phyloP scores from a whole-genome alignment of 2,888 invertebrate genomes.

The Drosophila gaucha region DNA sequence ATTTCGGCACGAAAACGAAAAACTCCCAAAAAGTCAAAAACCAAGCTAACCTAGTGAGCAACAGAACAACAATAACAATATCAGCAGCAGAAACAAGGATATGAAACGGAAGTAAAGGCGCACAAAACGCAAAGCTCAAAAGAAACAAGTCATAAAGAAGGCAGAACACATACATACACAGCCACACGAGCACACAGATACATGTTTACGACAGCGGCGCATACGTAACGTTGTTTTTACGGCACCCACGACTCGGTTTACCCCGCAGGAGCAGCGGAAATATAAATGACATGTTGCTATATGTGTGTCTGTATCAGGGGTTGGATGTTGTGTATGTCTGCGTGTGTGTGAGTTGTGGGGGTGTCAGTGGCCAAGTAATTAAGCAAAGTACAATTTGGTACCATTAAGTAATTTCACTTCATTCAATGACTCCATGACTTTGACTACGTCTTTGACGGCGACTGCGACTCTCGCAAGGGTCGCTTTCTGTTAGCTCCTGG shows the following conservation, averaged over 20 bases:
- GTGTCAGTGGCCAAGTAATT: slow-evolving; percentile 80
- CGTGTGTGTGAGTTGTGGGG: slow-evolving; percentile 14
- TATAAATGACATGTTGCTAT: slow-evolving; percentile 60
- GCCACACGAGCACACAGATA: slow-evolving; percentile 22
- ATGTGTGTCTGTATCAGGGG: neutral
- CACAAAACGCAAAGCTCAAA: slow-evolving; percentile 59
- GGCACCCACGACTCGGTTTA: slow-evolving; percentile 67
- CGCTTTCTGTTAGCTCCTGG: slow-evolving; percentile 7
- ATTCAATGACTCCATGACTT: slow-evolving; percentile 66
- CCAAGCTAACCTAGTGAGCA: slow-evolving; percentile 27
- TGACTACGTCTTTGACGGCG: slow-evolving; percentile 19
- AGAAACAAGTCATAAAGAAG: slow-evolving; percentile 71
- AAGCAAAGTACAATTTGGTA: slow-evolving; percentile 82
- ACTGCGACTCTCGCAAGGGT: neutral
- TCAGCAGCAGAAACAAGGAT: slow-evolving; percentile 11
- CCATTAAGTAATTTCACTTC: slow-evolving; percentile 80
- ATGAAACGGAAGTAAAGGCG: slow-evolving; percentile 42
- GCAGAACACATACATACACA: slow-evolving; percentile 25
- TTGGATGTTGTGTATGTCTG: slow-evolving; percentile 2
- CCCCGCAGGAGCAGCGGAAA: slow-evolving; percentile 12
- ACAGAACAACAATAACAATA: slow-evolving; percentile 14
- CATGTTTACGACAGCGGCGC: slow-evolving; percentile 65
- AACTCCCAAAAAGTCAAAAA: slow-evolving; percentile 36
- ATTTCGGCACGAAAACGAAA: slow-evolving; percentile 41
- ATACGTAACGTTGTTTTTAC: slow-evolving; percentile 71